Percentiles rank a stretch among this genome's conserved stretches.
phyloP scores from a whole-genome alignment of 2,888 invertebrate species.

The Cheilosia pagana region DNA sequence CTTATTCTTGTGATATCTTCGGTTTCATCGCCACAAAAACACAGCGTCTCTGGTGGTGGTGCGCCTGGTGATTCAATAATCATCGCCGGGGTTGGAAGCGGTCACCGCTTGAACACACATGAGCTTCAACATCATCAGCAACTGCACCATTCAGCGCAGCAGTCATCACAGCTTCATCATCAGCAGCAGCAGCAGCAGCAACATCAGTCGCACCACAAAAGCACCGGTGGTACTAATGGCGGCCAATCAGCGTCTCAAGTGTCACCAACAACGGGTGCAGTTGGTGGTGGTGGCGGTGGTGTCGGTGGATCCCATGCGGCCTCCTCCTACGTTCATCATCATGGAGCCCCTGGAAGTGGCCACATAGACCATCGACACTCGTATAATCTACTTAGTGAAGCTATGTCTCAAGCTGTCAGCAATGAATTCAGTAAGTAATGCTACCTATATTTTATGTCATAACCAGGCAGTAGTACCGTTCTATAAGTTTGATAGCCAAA shows the following conservation, averaged over 20 bases:
- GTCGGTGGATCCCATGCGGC: conserved; percentile 71
- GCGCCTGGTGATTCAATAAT: conserved; percentile 78
- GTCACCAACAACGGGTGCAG: conserved; percentile 54
- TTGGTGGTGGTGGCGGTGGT: conserved; percentile 69
- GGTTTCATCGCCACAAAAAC: conserved; percentile 76
- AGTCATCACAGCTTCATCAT: conserved; percentile 54
- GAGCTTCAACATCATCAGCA: conserved; percentile 75
- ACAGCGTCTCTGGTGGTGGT: conserved; percentile 77
- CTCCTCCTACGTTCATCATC: conserved; percentile 75
- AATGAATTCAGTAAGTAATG: conserved; percentile 85
- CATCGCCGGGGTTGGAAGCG: conserved; percentile 66
- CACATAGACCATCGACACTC: conserved; percentile 82
- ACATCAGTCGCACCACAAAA: conserved; percentile 60
- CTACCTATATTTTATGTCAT: not conserved
- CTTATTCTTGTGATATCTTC: conserved; percentile 76
- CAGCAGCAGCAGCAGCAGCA: conserved; percentile 67
- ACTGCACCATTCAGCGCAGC: conserved; percentile 75
- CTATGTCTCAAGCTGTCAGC: conserved; percentile 85
- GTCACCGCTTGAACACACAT: conserved; percentile 75
- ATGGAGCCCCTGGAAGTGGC: conserved; percentile 77
- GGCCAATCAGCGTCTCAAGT: conserved; percentile 45
- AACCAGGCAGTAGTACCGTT: not conserved
- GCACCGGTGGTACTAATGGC: conserved; percentile 49
- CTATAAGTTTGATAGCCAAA: not conserved
- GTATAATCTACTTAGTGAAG: conserved; percentile 85